Evolutionary conservation across 2,888 invertebrate species (phyloP).

Genomic region (Andrena hattorfiana): DNA sequence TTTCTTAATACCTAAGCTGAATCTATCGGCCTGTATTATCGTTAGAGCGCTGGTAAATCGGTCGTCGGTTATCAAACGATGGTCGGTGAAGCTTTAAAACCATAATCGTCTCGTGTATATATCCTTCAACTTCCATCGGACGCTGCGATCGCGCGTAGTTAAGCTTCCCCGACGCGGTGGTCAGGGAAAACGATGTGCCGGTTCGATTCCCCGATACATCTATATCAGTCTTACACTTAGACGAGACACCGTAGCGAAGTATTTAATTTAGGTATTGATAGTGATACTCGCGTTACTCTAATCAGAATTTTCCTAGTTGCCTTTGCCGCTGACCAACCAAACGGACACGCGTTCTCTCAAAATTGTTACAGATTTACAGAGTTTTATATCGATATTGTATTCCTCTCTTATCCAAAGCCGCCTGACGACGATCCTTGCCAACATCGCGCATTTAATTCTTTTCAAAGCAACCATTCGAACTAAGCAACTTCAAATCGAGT

Average conservation of each 20-base stretch:
- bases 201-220: conserved; percentile 28
- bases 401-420: conserved; percentile 17
- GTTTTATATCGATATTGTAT: conserved; percentile 28
- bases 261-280: conserved; percentile 34
- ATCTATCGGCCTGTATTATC: conserved; percentile 52
- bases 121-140: conserved; percentile 47
- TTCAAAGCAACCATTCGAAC: neutral
- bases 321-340: conserved; percentile 47
- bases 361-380: conserved; percentile 38
- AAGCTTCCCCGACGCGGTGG: neutral
- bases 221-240: conserved; percentile 21
- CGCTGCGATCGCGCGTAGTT: conserved; percentile 32
- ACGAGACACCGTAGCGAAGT: conserved; percentile 10
- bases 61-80: conserved; percentile 20
- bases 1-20: conserved; percentile 34
- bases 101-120: conserved; percentile 42
- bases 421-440: too few species aligned
- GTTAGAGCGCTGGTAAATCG: conserved; percentile 23
- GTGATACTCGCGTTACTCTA: conserved; percentile 6
- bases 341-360: conserved; percentile 16
- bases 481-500: neutral
- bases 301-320: conserved; percentile 33
- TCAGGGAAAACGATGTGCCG: conserved; percentile 16
- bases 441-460: too few species aligned
- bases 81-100: conserved; percentile 39